Base-by-base conservation (phyloP, 1,140 invertebrate species). In the Cherax destructor region DNA sequence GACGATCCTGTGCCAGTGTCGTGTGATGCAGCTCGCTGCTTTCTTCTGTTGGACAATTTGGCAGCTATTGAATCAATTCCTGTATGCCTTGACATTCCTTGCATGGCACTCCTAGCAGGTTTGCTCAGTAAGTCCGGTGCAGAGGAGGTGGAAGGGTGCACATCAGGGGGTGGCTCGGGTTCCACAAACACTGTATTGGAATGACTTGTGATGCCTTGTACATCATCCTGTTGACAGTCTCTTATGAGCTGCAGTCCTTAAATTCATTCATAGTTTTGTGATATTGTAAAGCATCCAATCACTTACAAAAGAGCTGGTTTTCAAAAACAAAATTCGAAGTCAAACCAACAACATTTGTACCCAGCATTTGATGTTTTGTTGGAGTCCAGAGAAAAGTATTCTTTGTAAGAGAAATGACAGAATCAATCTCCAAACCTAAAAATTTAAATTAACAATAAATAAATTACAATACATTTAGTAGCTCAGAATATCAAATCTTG, bases 1-100 rank as follows among this genome's bases (percentile, higher is more conserved):
- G 89, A 91, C 6, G 89, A 91, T 50, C 83, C 89, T 56, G 50
- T 65, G n/a, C 86, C 10, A 18, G 89, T 79, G 10, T 83, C 61
- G 24, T 56, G 77, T 47, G 85, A 52, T 59, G n/a, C n/a, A 30
- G 56, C 79, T 3, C 65, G 52, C 59, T 52, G 76, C 56, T 85
- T 85, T 21, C 65, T 85, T 72, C 69, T 85, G 47, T 47, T 79
- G 61, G 86, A 59, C 47, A 88, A 50, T 49, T 65, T 85, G 72
- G 65, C 21, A 50, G 69, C 81, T 77, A 83, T 83, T n/a, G 80
- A 83, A 74, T 77, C 80, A 61, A 84, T 78, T 47, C 74, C 69
- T 52, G 74, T 69, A 59, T 13, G 59, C 56, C 50, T 52, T 56
- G 49, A 30, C 3, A 3, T 56, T 52, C 72, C 41, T 47, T 65